phyloP scores from a whole-genome alignment of 2,888 invertebrate genomes.

The Palloptera scutellata region DNA sequence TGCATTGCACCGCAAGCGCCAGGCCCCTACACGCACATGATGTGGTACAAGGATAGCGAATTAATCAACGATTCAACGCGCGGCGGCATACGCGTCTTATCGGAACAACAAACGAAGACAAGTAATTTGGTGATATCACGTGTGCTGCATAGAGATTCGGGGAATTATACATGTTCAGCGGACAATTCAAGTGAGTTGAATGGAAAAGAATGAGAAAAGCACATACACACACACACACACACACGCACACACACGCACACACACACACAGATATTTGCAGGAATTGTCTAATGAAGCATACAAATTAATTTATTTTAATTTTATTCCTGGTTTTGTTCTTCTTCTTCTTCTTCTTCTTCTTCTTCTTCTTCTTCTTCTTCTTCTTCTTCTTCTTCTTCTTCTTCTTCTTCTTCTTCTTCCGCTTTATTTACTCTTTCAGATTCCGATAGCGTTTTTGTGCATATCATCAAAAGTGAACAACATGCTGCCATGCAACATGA shows the following conservation, averaged over 20 bases:
- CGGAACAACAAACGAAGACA: slow-evolving; percentile 84
- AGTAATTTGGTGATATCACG: slow-evolving; percentile 86
- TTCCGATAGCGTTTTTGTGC: slow-evolving; percentile 83
- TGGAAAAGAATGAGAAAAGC: too few species aligned
- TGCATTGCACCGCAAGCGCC: slow-evolving; percentile 82
- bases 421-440: slow-evolving; percentile 66
- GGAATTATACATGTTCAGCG: slow-evolving; percentile 91
- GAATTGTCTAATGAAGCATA: too few species aligned
- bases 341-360: not conserved
- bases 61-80: slow-evolving; percentile 86
- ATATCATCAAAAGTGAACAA: slow-evolving; percentile 80
- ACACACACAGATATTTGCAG: too few species aligned
- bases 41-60: slow-evolving; percentile 85
- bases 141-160: slow-evolving; percentile 67
- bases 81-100: slow-evolving; percentile 86
- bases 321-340: not conserved
- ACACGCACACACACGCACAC: too few species aligned
- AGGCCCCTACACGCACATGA: slow-evolving; percentile 74
- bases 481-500: slow-evolving; percentile 72
- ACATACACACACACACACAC: too few species aligned
- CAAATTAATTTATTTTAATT: too few species aligned
- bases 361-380: not conserved
- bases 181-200: slow-evolving; percentile 73
- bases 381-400: not conserved
- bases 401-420: not conserved